These are phyloP conservation scores for Gastrophysa polygoni DNA, from an alignment of 2,888 invertebrate genomes.

Conservation along the genomic window DNA sequence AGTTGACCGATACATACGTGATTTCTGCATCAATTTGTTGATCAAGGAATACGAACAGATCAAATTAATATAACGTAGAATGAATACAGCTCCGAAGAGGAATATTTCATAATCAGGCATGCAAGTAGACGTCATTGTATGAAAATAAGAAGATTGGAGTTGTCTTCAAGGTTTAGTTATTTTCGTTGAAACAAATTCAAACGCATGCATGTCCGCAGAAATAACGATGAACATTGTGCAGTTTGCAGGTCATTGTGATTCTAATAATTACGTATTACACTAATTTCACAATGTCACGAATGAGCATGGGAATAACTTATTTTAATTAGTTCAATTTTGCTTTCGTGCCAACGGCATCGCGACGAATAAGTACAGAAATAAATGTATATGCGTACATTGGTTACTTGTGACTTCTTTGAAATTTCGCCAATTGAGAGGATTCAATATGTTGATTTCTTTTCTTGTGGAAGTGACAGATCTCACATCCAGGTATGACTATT, in stretches of 20 bases:
- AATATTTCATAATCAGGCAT: background rate
- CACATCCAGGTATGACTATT: too few species aligned
- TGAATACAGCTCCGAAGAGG: too few species aligned
- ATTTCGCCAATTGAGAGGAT: too few species aligned
- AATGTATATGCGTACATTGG: background rate
- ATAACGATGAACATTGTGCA: conserved; percentile 30
- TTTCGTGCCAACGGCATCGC: conserved; percentile 25
- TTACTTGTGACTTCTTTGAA: too few species aligned
- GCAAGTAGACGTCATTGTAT: background rate
- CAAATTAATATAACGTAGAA: too few species aligned
- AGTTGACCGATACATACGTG: too few species aligned
- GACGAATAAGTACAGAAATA: conserved; percentile 17
- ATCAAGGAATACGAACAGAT: too few species aligned
- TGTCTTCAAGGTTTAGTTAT: conserved; percentile 31
- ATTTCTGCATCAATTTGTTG: too few species aligned
- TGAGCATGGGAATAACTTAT: conserved; percentile 30
- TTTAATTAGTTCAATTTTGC: conserved; percentile 33
- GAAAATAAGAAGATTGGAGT: conserved; percentile 8
- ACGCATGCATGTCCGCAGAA: conserved; percentile 16
- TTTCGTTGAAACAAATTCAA: conserved; percentile 15
- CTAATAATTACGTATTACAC: conserved; percentile 31
- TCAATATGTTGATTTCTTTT: too few species aligned
- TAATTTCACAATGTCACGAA: conserved; percentile 36
- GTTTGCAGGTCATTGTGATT: conserved; percentile 33
- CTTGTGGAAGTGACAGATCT: too few species aligned